Percentiles rank a stretch among this genome's conserved stretches.
Evolutionary conservation across 1,140 invertebrate genomes (phyloP).

Genomic region (Dreissena polymorpha): DNA sequence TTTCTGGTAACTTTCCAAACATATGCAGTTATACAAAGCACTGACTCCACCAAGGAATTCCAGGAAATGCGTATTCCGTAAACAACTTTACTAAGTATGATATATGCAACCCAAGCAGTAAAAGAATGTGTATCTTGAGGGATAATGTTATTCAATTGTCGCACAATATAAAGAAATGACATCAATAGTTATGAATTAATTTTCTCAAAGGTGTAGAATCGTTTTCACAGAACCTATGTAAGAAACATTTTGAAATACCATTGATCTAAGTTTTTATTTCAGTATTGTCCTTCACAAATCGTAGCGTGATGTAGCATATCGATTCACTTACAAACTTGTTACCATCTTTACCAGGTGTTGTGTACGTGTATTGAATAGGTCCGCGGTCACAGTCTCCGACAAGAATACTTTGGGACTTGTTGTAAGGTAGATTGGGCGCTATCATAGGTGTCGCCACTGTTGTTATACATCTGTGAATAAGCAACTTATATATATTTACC

Average conservation of each 20-base stretch:
- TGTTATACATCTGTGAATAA: slow-evolving; percentile 37
- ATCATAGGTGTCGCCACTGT: slow-evolving; percentile 28
- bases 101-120: no score
- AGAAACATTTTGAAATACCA: neutral
- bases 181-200: neutral
- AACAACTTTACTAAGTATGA: no score
- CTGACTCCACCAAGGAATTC: no score
- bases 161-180: no score
- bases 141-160: no score
- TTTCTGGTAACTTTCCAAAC: no score
- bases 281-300: no score
- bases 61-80: no score
- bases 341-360: slow-evolving; percentile 4
- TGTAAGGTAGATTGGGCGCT: neutral
- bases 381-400: slow-evolving; percentile 47
- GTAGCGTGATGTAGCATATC: no score
- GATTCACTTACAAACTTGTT: slow-evolving; percentile 41
- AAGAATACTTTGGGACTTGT: slow-evolving; percentile 8
- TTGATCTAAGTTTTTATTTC: neutral
- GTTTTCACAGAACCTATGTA: neutral
- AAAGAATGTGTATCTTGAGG: no score
- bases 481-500: neutral
- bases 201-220: neutral
- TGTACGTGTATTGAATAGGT: slow-evolving; percentile 33
- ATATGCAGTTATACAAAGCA: no score